Evolutionary conservation across 2,888 invertebrate species (phyloP), one percentile per base, ranked within the genome.

Genomic region (Sinodicranocentrus sp.): DNA sequence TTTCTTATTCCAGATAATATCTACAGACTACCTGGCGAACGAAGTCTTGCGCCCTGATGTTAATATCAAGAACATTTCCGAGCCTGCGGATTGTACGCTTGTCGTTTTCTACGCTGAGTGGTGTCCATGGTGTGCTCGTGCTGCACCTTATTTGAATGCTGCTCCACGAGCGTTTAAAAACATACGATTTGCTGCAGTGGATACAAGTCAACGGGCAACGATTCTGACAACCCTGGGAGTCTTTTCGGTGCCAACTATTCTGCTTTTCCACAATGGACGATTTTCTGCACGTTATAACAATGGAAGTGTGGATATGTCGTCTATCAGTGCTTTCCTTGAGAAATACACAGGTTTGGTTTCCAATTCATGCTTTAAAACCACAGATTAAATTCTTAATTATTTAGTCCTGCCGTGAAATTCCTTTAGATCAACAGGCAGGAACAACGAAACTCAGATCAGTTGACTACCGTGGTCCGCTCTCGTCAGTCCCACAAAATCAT

Each of bases 121-220:
- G 90, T 98, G 98, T 89, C 94, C 95, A 1, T 98, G 97, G 89
- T 97, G 97, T 89, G 95, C 96, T 17, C 93, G 94, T 90, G 95
- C 97, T 5, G 98, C 97, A 0, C 96, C 96, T 5, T 94, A 96
- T 90, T 97, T 95, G 89, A 98, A 98, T 92, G 96, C 97, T 0
- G 90, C 98, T 25, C 95, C 97, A 0, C 92, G 96, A 89, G 94
- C 95, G 2, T 98, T 96, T 91, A 96, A 97, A 0, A 94, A 94
- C 88, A 92, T 99, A 0, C 95, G 95, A 91, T 93, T 97, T 90
- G 95, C 96, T 8, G 98, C 96, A 1, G 94, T 98, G 17, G 97
- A 99, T 72, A 77, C 80, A 2, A 73, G 77, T 15, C n/a, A 65
- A 21, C 68, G 85, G 78, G 54, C 88, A 23, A n/a, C 28, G 48